phyloP scores from a whole-genome alignment of 2,113 vertebrate genomes.

The Chaenocephalus aceratus region DNA sequence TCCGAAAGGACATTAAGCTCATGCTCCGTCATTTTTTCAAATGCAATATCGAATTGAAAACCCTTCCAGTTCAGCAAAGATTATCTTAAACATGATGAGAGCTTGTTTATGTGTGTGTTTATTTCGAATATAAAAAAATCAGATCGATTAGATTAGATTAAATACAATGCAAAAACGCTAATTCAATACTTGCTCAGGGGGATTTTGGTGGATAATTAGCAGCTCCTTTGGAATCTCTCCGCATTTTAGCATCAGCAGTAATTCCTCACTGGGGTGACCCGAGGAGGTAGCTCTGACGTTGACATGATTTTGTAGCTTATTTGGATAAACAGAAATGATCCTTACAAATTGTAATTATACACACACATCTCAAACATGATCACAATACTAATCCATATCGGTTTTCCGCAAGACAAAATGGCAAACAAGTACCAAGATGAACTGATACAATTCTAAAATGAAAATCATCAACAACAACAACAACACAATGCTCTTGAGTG shows the following conservation, averaged over 20 bases:
- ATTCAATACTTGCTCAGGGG: too few relatives aligned
- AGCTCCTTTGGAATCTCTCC: too few relatives aligned
- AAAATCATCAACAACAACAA: conserved; percentile 38
- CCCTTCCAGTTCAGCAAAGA: not conserved
- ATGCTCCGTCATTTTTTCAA: conserved; percentile 16
- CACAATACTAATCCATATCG: not conserved
- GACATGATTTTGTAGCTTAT: too few relatives aligned
- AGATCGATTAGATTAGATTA: not conserved
- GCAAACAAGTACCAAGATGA: not conserved
- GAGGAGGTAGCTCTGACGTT: too few relatives aligned
- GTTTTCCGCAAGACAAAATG: not conserved
- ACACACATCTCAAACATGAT: not conserved
- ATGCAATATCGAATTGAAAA: not conserved
- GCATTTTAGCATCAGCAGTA: too few relatives aligned
- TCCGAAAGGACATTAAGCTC: conserved; percentile 1
- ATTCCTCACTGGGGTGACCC: too few relatives aligned
- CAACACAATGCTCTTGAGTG: conserved; percentile 45
- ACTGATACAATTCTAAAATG: not conserved
- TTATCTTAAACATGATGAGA: conserved; percentile 5
- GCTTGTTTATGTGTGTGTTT: conserved; percentile 1
- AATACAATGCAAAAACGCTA: not conserved
- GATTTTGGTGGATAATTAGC: too few relatives aligned
- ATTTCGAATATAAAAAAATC: conserved; percentile 3
- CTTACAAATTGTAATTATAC: not conserved
- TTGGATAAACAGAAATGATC: not conserved